Base-by-base conservation (phyloP, 1,140 invertebrate genomes). In the Procambarus clarkii region DNA sequence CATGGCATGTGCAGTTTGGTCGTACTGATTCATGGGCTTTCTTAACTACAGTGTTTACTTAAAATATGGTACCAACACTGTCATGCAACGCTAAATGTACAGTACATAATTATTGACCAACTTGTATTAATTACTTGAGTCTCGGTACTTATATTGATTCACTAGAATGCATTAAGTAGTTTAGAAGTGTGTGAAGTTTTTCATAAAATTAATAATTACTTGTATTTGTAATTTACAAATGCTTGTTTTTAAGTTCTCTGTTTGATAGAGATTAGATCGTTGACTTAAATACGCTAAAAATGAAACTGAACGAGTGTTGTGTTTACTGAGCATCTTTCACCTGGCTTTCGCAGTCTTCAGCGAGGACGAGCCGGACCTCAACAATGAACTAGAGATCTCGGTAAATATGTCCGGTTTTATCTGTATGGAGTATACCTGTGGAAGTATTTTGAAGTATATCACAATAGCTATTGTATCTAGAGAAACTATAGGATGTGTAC, bases 371-470 rank as follows among this genome's bases (percentile, higher is more conserved):
- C 96, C 97, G 11, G 97, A 97, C 94, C 95, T 97, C 82, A 97
- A 97, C 94, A 97, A 97, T 94, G 97, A 98, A 94, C 95, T 98
- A 94, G 97, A 98, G 95, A 97, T 97, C 94, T 97, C 97, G 94
- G 97, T 98, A 95, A 96, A 86, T 58, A 79, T 78, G 45, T 45
- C 76, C n/a, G 24, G 34, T 34, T 50, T 79, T 34, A 34, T 82
- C 50, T 74, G 80, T 84, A 15, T 69, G 76, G 18, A 54, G 60
- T 71, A 15, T 82, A 13, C 8, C 78, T 71, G 79, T 76, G 54
- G 48, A n/a, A 77, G 69, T 87, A 58, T 45, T 78, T 21, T 60
- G 34, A n/a, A 58, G 85, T 64, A 34, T n/a, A 58, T 44, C 85
- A 58, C 50, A 87, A 24, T 87, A 24, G 69, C 69, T 74, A 74